Conservation (phyloP, 2,888 invertebrate species). For the Amphipyra tragopoginis region DNA sequence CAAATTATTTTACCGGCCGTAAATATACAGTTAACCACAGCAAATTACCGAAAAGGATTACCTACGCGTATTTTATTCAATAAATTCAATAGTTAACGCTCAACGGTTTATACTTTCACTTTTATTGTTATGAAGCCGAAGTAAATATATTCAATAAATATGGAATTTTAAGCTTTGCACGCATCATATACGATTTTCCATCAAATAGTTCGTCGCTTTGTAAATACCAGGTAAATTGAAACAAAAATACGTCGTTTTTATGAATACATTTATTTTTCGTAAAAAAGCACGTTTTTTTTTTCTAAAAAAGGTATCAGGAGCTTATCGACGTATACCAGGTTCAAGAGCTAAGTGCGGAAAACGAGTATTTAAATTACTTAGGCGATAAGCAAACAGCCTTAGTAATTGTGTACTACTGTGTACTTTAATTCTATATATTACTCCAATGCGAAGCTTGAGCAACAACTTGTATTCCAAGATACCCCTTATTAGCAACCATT, state of each 20-base stretch:
- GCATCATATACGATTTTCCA: conserved; percentile 1
- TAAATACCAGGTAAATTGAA: background rate
- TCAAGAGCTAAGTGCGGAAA: conserved; percentile 4
- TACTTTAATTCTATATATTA: conserved; percentile 39
- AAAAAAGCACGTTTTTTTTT: too few relatives aligned
- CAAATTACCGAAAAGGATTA: conserved; percentile 26
- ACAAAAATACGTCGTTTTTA: background rate
- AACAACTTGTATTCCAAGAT: background rate
- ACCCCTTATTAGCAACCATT: conserved; percentile 39
- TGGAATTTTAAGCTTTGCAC: conserved; percentile 16
- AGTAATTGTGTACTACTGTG: conserved; percentile 16
- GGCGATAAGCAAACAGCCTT: conserved; percentile 27
- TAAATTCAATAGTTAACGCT: conserved; percentile 24
- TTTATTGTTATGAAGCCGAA: conserved; percentile 7
- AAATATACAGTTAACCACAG: conserved; percentile 9
- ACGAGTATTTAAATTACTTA: conserved; percentile 23
- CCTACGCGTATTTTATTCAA: conserved; percentile 18
- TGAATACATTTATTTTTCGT: background rate
- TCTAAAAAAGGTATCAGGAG: background rate
- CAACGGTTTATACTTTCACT: conserved; percentile 16
- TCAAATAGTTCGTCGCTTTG: background rate
- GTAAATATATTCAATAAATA: conserved; percentile 23
- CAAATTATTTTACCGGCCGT: background rate
- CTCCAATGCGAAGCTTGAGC: conserved; percentile 10
- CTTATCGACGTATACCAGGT: background rate